phyloP scores from a whole-genome alignment of 2,888 invertebrate species.

The Teleogryllus oceanicus region DNA sequence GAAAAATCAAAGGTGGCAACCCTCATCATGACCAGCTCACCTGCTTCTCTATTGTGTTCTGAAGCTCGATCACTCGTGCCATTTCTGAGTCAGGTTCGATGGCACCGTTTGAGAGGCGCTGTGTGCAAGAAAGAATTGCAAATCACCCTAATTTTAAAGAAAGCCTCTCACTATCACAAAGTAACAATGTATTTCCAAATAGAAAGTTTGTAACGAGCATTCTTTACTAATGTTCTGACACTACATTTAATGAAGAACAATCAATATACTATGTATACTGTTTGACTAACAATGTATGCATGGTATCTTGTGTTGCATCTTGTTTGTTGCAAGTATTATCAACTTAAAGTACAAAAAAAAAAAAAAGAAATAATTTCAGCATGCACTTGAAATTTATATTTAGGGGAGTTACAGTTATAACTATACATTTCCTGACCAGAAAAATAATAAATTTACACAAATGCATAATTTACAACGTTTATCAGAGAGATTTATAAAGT shows the following conservation, averaged over 20 bases:
- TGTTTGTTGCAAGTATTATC: too few relatives aligned
- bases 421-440: background rate
- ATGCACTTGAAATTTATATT: too few relatives aligned
- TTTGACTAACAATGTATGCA: too few relatives aligned
- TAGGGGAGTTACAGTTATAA: too few relatives aligned
- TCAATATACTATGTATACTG: too few relatives aligned
- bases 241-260: too few relatives aligned
- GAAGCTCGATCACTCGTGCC: constrained; percentile 69
- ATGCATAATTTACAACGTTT: background rate
- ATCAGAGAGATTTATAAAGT: too few relatives aligned
- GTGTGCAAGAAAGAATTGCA: constrained; percentile 37
- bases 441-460: background rate
- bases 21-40: constrained; percentile 53
- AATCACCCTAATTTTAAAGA: constrained; percentile 25
- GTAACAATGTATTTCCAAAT: background rate
- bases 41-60: constrained; percentile 84
- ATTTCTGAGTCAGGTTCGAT: constrained; percentile 58
- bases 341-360: too few relatives aligned
- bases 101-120: constrained; percentile 59
- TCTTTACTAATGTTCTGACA: background rate
- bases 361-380: too few relatives aligned
- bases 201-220: background rate
- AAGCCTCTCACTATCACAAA: constrained; percentile 34
- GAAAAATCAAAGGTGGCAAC: background rate
- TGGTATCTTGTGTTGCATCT: too few relatives aligned